Conservation (phyloP, 1,140 invertebrate genomes). For the Bombus sylvicola region DNA sequence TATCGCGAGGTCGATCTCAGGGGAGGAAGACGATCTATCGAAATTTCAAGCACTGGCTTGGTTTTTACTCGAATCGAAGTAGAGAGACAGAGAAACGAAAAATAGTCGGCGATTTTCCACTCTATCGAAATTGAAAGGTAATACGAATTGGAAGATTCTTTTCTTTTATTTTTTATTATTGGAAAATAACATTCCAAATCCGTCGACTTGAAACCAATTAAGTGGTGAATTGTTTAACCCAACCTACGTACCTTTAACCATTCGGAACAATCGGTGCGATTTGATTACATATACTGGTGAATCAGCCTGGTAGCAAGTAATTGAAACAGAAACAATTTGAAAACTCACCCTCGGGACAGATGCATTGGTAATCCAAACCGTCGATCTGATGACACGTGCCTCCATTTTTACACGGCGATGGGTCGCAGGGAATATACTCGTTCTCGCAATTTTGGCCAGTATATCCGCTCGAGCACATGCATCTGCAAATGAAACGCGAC, state of each 20-base stretch:
- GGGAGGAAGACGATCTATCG: not conserved
- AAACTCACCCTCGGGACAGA: constrained; percentile 92
- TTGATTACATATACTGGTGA: not conserved
- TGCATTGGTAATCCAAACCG: constrained; percentile 91
- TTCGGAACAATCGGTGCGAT: too few relatives aligned
- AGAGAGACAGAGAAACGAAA: too few relatives aligned
- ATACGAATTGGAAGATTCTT: too few relatives aligned
- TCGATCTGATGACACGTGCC: constrained; percentile 91
- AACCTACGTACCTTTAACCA: too few relatives aligned
- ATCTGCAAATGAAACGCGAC: constrained; percentile 84
- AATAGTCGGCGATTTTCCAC: too few relatives aligned
- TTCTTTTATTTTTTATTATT: too few relatives aligned
- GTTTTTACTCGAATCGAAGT: too few relatives aligned
- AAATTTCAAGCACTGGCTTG: too few relatives aligned
- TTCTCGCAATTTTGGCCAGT: constrained; percentile 95
- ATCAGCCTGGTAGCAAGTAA: not conserved
- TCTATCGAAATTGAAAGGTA: too few relatives aligned
- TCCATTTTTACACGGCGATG: constrained; percentile 94
- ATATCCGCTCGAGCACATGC: constrained; percentile 93
- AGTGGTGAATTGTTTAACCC: too few relatives aligned
- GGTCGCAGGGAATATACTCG: constrained; percentile 94
- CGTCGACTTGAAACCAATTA: too few relatives aligned
- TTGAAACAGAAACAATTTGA: constrained; percentile 11
- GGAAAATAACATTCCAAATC: too few relatives aligned
- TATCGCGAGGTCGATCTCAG: not conserved